Evolutionary conservation across 2,888 invertebrate genomes (phyloP).

Genomic region (Hedya salicella): DNA sequence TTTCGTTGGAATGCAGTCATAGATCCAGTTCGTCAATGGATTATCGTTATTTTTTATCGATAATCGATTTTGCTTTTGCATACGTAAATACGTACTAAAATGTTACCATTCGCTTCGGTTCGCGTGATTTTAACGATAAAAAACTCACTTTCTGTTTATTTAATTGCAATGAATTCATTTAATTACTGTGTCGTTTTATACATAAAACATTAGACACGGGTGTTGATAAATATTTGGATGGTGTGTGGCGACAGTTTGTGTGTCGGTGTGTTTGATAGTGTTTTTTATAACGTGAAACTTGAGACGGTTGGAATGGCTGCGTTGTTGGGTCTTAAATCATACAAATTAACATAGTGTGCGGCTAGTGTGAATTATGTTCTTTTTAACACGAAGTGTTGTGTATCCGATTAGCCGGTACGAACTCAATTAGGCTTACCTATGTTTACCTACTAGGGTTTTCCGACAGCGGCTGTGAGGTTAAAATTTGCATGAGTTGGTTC

Average conservation of each 20-base stretch:
- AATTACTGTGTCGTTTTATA: conserved; percentile 31
- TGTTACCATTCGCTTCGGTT: conserved; percentile 17
- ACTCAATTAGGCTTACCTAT: no score
- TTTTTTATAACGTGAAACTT: conserved; percentile 16
- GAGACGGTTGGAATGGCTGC: conserved; percentile 7
- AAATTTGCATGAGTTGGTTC: no score
- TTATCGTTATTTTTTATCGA: conserved; percentile 27
- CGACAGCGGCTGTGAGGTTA: no score
- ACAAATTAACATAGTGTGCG: conserved; percentile 6
- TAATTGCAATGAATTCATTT: conserved; percentile 30
- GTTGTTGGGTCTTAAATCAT: conserved; percentile 2
- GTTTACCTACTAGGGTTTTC: no score
- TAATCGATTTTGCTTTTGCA: conserved; percentile 36
- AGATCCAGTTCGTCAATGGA: conserved; percentile 29
- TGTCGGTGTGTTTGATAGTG: conserved; percentile 29
- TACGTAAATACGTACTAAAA: conserved; percentile 12
- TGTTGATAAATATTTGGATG: conserved; percentile 39
- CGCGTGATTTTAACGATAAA: conserved; percentile 32
- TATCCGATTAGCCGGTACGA: background rate
- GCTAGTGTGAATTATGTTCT: conserved; percentile 4
- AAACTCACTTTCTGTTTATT: conserved; percentile 39
- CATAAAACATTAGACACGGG: conserved; percentile 30
- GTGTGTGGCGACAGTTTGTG: conserved; percentile 15
- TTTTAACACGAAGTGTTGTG: background rate
- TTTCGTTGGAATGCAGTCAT: conserved; percentile 15